Percentiles rank a stretch among this genome's conserved stretches.
These are phyloP conservation scores for Rhamnusium bicolor DNA, from an alignment of 2,888 invertebrate genomes.

Conservation along the genomic window DNA sequence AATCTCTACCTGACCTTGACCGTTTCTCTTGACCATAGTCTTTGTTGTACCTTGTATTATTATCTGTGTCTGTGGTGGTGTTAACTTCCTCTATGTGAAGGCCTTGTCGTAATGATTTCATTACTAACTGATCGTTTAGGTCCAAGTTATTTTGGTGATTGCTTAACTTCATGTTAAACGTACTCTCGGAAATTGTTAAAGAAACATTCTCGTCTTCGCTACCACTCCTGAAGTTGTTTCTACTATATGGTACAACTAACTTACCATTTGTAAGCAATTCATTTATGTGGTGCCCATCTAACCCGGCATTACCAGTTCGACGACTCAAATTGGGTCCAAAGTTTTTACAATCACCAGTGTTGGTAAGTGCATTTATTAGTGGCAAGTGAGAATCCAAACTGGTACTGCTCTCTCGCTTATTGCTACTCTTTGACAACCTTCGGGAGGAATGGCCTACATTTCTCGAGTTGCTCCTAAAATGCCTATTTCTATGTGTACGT, in stretches of 20 bases:
- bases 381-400: conserved; percentile 87
- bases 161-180: conserved; percentile 63
- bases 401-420: conserved; percentile 77
- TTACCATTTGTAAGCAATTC: conserved; percentile 67
- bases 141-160: conserved; percentile 65
- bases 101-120: conserved; percentile 66
- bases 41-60: conserved; percentile 48
- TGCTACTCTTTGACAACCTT: conserved; percentile 64
- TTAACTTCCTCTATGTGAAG: conserved; percentile 63
- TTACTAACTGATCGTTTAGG: conserved; percentile 67
- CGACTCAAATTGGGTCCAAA: conserved; percentile 75
- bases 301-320: conserved; percentile 71
- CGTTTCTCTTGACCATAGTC: conserved; percentile 59
- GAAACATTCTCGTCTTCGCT: conserved; percentile 70
- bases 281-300: conserved; percentile 70
- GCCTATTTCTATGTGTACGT: conserved; percentile 73
- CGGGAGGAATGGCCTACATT: conserved; percentile 61
- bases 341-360: conserved; percentile 71
- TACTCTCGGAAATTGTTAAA: conserved; percentile 68
- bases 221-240: conserved; percentile 55
- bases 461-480: conserved; percentile 59
- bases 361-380: conserved; percentile 77
- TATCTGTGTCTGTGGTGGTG: conserved; percentile 52
- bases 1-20: conserved; percentile 55
- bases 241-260: conserved; percentile 62